phyloP scores from a whole-genome alignment of 30 jellyfish, hydroid and myxozoan species.

The Phacellophora camtschatica region DNA sequence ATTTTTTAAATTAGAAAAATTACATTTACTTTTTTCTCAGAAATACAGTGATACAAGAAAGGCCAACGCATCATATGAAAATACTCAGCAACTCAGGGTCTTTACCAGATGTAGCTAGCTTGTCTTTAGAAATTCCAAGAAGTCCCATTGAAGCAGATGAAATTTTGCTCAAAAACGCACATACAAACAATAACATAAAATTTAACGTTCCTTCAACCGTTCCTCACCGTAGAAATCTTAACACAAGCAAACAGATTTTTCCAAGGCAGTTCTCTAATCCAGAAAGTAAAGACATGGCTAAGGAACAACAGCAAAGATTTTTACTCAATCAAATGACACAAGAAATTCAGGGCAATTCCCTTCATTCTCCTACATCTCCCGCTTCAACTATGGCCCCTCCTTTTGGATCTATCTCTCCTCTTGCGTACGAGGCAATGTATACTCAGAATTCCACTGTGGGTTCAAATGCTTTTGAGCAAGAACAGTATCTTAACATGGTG shows the following conservation, averaged over 20 bases:
- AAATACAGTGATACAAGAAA: slow-evolving; percentile 33
- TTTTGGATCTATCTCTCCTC: slow-evolving; percentile 88
- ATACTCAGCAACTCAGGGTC: slow-evolving; percentile 90
- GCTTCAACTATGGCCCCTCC: slow-evolving; percentile 62
- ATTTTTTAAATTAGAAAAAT: too few relatives aligned
- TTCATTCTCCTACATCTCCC: slow-evolving; percentile 63
- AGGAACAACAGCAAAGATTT: slow-evolving; percentile 53
- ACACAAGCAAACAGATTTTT: slow-evolving; percentile 83
- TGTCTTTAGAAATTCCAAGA: slow-evolving; percentile 78
- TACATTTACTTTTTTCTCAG: too few relatives aligned
- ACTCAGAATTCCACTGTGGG: slow-evolving; percentile 17
- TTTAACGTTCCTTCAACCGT: slow-evolving; percentile 56
- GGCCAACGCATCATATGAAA: slow-evolving; percentile 72
- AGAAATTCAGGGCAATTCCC: slow-evolving; percentile 47
- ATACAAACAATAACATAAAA: slow-evolving; percentile 33
- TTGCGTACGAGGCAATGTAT: slow-evolving; percentile 80
- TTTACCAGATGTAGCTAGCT: slow-evolving; percentile 85
- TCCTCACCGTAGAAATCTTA: slow-evolving; percentile 63
- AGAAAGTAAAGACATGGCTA: slow-evolving; percentile 56
- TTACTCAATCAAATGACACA: slow-evolving; percentile 44
- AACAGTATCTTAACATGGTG: slow-evolving; percentile 45
- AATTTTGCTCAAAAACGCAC: slow-evolving; percentile 22
- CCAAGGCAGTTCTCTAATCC: slow-evolving; percentile 89
- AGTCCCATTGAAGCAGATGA: slow-evolving; percentile 60
- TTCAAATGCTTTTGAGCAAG: slow-evolving; percentile 20